Conservation (phyloP, 2,797 vertebrate species). For the Acrossocheilus fasciatus region DNA sequence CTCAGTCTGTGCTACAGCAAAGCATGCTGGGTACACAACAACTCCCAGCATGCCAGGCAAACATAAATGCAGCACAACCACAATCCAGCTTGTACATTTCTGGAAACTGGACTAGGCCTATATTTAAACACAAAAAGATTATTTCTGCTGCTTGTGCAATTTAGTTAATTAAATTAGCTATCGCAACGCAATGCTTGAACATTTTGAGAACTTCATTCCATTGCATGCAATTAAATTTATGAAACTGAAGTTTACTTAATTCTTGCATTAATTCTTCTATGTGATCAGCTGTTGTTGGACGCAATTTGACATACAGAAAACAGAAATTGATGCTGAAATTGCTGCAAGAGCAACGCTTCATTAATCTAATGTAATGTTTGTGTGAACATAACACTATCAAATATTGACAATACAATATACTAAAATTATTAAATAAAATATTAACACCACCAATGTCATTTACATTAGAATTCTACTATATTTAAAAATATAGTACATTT, state of each 20-base stretch:
- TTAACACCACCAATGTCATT: background rate
- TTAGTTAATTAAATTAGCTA: background rate
- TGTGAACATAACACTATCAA: too few relatives aligned
- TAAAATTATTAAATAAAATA: too few relatives aligned
- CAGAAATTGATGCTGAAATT: background rate
- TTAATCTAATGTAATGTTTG: too few relatives aligned
- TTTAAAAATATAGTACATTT: background rate
- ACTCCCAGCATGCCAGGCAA: background rate
- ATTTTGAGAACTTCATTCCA: background rate
- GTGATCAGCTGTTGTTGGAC: background rate
- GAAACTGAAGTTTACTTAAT: background rate
- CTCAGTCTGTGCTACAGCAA: background rate
- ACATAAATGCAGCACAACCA: background rate
- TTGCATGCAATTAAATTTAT: background rate
- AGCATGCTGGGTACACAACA: slow-evolving; percentile 3
- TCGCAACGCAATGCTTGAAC: background rate
- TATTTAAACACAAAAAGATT: background rate
- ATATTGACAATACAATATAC: too few relatives aligned
- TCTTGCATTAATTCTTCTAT: background rate
- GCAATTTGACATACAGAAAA: background rate
- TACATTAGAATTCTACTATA: background rate
- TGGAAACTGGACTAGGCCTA: background rate
- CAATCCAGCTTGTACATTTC: background rate
- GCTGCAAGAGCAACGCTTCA: background rate
- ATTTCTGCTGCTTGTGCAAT: background rate